Conservation (phyloP, 2,797 vertebrate genomes). For the Pempheris klunzingeri region DNA sequence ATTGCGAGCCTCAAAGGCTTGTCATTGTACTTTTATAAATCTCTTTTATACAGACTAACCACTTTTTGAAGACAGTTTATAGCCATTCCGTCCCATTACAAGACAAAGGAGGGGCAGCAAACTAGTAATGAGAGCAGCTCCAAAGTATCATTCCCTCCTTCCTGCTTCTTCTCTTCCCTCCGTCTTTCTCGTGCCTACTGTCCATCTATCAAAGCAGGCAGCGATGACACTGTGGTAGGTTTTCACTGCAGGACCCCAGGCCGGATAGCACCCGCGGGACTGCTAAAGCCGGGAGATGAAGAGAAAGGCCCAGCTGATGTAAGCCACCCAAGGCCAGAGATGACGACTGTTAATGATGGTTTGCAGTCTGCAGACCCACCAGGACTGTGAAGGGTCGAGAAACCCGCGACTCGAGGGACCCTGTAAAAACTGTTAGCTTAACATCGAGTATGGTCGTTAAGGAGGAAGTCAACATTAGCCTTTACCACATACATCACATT, state of each 20-base stretch:
- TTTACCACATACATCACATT: slow-evolving; percentile 66
- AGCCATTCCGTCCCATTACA: slow-evolving; percentile 5
- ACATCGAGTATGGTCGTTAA: slow-evolving; percentile 63
- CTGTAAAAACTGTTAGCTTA: slow-evolving; percentile 76
- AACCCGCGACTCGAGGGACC: slow-evolving; percentile 53
- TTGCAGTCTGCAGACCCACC: slow-evolving; percentile 58
- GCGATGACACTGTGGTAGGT: slow-evolving; percentile 49
- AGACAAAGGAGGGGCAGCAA: slow-evolving; percentile 27
- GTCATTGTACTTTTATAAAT: slow-evolving; percentile 23
- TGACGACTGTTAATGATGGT: slow-evolving; percentile 46
- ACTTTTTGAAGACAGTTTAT: slow-evolving; percentile 37
- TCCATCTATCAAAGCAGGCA: slow-evolving; percentile 52
- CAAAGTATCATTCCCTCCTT: slow-evolving; percentile 7
- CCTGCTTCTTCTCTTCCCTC: slow-evolving; percentile 1
- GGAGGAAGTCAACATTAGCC: slow-evolving; percentile 69
- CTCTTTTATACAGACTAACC: slow-evolving; percentile 22
- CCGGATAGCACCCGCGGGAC: slow-evolving; percentile 48
- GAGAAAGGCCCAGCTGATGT: slow-evolving; percentile 25
- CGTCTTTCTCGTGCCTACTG: background rate
- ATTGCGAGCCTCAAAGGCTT: slow-evolving; percentile 20
- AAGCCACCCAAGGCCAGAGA: slow-evolving; percentile 45
- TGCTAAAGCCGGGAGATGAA: slow-evolving; percentile 54
- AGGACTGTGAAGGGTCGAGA: slow-evolving; percentile 40
- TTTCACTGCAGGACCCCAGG: slow-evolving; percentile 31
- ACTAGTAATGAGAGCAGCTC: slow-evolving; percentile 29